phyloP scores from a whole-genome alignment of 2,888 invertebrate species.

The Orthosia incerta region DNA sequence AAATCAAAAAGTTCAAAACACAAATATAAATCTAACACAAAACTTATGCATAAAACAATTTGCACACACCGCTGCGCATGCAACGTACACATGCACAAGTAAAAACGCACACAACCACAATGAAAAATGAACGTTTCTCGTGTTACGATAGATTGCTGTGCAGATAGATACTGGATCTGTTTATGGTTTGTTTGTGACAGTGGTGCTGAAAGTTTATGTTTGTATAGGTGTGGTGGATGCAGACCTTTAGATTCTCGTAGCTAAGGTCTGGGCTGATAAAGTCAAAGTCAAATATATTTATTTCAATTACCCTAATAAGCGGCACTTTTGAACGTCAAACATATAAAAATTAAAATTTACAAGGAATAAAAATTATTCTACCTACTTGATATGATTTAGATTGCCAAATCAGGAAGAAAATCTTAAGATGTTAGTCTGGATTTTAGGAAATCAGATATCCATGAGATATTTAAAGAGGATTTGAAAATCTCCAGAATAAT shows the following conservation, averaged over 20 bases:
- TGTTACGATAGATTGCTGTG: conserved; percentile 75
- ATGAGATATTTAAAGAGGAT: no score
- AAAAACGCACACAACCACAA: conserved; percentile 42
- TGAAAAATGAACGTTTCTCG: conserved; percentile 74
- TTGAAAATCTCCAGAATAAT: no score
- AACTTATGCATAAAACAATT: conserved; percentile 59
- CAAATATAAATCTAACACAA: conserved; percentile 39
- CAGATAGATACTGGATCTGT: conserved; percentile 70
- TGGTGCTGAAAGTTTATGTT: conserved; percentile 65
- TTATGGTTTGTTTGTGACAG: conserved; percentile 69
- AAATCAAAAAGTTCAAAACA: conserved; percentile 29
- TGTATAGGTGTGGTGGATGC: conserved; percentile 3
- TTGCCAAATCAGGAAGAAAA: neutral
- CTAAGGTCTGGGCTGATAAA: neutral
- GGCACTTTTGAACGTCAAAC: no score
- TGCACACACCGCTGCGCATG: conserved; percentile 54
- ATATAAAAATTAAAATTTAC: no score
- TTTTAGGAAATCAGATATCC: neutral
- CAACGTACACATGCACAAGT: conserved; percentile 46
- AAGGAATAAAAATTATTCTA: no score
- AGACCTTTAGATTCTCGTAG: neutral
- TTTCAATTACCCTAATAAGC: no score
- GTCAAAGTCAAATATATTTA: no score
- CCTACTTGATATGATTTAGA: neutral
- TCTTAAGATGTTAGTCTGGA: neutral